A percentile compares a stretch with the other conserved stretches of the same genome.
Evolutionary conservation across 2,113 vertebrate species (phyloP).

Genomic region (Nycticryphes semicollaris): DNA sequence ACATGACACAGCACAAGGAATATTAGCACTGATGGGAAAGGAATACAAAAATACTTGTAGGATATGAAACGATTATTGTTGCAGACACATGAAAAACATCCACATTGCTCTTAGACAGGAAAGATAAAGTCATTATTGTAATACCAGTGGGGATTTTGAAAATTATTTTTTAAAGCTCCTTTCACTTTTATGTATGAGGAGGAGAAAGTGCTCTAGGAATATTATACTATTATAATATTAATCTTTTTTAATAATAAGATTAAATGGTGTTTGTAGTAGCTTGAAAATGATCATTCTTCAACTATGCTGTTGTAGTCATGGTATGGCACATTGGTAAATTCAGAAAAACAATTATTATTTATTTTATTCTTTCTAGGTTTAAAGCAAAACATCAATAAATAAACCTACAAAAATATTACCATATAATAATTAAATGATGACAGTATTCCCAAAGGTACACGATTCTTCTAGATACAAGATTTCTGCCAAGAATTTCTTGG

Average conservation of each 20-base stretch:
- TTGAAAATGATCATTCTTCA: neutral
- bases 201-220: neutral
- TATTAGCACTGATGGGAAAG: neutral
- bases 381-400: neutral
- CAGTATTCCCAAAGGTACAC: neutral
- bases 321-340: neutral
- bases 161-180: neutral
- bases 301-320: neutral
- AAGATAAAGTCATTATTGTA: neutral
- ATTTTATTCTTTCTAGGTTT: neutral
- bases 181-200: neutral
- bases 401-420: neutral
- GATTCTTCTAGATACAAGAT: conserved; percentile 8
- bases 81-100: neutral
- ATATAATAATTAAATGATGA: neutral
- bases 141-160: neutral
- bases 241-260: neutral
- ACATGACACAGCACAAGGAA: neutral
- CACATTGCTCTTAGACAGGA: neutral
- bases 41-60: neutral
- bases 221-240: neutral
- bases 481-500: conserved; percentile 37
- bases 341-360: neutral
- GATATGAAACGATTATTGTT: neutral
- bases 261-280: neutral